These are phyloP conservation scores for Struthidea cinerea DNA, from an alignment of 2,113 vertebrate species.

Conservation along the genomic window DNA sequence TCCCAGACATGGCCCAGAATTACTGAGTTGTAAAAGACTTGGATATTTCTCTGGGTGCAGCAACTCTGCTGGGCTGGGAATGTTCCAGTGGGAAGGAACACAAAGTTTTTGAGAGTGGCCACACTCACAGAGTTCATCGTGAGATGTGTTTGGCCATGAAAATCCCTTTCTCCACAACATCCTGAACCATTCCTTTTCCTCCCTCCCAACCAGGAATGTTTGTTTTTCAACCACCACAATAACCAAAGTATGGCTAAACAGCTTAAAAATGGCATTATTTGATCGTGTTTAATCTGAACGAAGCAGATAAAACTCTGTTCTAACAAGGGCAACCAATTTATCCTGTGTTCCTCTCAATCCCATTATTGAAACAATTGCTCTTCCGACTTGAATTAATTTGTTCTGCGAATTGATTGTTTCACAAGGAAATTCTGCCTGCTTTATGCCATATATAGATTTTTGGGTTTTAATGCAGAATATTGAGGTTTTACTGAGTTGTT, in stretches of 20 bases:
- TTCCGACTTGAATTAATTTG: neutral
- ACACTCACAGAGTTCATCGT: neutral
- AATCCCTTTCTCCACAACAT: neutral
- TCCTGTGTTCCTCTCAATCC: neutral
- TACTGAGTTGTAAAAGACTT: no score
- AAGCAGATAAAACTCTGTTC: neutral
- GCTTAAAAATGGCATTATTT: neutral
- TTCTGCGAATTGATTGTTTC: neutral
- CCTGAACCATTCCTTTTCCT: neutral
- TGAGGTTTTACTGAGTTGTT: neutral
- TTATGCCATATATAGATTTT: neutral
- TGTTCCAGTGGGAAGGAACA: neutral
- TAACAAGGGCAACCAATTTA: neutral
- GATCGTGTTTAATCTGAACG: neutral
- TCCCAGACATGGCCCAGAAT: neutral
- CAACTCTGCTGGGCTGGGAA: neutral
- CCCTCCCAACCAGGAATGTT: neutral
- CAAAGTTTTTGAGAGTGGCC: neutral
- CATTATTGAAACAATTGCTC: neutral
- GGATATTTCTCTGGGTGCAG: neutral
- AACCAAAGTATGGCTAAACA: neutral
- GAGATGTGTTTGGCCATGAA: neutral
- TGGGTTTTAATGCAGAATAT: neutral
- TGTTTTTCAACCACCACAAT: neutral
- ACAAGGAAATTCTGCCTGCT: neutral